Base-by-base conservation (phyloP, 2,113 vertebrate genomes). In the Brachypodius melanocephalos region DNA sequence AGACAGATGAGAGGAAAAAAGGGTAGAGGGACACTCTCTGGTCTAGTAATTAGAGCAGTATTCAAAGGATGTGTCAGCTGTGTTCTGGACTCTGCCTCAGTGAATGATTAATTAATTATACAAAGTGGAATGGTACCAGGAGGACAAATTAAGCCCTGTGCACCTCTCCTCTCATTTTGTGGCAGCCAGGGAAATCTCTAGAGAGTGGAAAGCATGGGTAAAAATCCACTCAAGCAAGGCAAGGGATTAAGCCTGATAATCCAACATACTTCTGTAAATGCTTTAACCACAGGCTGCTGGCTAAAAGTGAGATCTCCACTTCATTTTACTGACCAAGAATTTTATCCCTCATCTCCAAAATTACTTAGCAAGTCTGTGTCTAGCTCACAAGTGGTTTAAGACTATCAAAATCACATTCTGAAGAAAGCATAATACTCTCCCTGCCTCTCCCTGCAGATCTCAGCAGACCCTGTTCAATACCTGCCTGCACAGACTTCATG, bases 171-270 rank as follows among this genome's bases (percentile, higher is more conserved):
- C 48, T 92, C 40, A 34, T 75, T 91, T 42, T 82, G 45, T 45
- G 38, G 40, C 58, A 75, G 66, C 10, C 62, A 93, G 62, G 28
- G 49, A 79, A 91, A 95, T 85, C 90, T 91, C 85, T 66, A 69
- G 58, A 67, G 77, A 83, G 12, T 19, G n/a, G 42, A 49, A 96
- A 88, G 82, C 42, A 66, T 0, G 16, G 38, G 16, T 62, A 91
- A 74, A 91, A 94, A 93, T 91, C 71, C 58, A 62, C 78, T 97
- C 82, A 93, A 90, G 71, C 42, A 85, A 76, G 29, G 58, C 54
- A 85, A 82, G 67, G 62, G 90, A 93, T 96, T 95, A 95, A 88
- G 54, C 6, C 54, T 68, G 20, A 45, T 85, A 93, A 96, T 95
- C 82, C 34, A 15, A 88, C 42, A 54, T 24, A 61, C 74, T 85